Base-by-base conservation (phyloP, 30 jellyfish, hydroid and myxozoan species). In the Aurelia coerulea region DNA sequence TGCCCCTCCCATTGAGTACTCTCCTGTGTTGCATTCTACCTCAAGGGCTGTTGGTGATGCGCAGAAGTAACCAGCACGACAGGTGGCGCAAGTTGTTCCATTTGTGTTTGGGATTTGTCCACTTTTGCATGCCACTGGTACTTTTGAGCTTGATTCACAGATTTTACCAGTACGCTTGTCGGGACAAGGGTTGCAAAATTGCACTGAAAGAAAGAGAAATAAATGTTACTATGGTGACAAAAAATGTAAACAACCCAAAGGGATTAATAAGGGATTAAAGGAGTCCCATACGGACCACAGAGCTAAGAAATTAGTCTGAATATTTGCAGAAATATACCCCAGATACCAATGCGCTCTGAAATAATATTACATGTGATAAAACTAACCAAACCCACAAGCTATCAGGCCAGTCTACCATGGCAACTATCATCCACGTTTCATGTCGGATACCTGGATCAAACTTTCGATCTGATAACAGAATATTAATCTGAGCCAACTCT, bases 31-130 rank as follows among this genome's bases (percentile, higher is more conserved):
- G 50, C 99, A 94, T 5, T 90, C 78, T 42, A 81, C 52, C 85
- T 89, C 96, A 0, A 31, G 72, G 15, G 83, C 84, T 12, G 91
- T 87, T 32, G 99, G 99, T 33, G 97, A 35, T 29, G 99, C 65
- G 56, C 99, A 94, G 73, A 83, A 83, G 74, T 59, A 89, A 32
- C 99, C 99, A 11, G 97, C 95, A 17, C 90, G 89, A 65, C 99
- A 94, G 2, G 88, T 46, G 15, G 54, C 76, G 80, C 99, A 94
- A 23, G 76, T 72, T 16, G 99, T 94, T 9, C 97, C 97, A 37
- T 89, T 74, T 16, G 74, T 76, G 54, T 68, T 78, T 65, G 92
- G 89, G 32, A 83, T 70, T 88, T 88, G 71, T 15, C 99, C 99
- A 72, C 71, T 78, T n/a, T 42, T 75, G 74, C 99, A 94, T 9